Base-by-base conservation (phyloP, 1,140 invertebrate species). In the Diachasmimorpha longicaudata region DNA sequence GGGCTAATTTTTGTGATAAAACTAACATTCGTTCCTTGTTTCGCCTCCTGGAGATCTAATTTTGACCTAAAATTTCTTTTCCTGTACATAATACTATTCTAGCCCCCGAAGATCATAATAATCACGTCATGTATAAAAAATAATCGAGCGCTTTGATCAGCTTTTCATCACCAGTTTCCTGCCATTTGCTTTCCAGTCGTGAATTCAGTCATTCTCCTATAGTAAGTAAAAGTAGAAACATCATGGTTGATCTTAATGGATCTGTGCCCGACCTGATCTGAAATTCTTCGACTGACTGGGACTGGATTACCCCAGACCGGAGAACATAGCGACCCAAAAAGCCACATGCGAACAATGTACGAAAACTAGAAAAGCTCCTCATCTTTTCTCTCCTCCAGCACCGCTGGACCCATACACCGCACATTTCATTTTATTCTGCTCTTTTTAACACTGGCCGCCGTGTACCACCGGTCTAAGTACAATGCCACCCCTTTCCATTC, bases 191-290 rank as follows among this genome's bases (percentile, higher is more conserved):
- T 63, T 63, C 23, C 8, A 19, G 58, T 63, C 21, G 19, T 58
- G 52, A 10, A 19, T 63, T 63, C 58, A 25, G 10, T 23, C 19
- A 63, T 63, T 31, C 58, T 25, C 21, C 10, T 25, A 63, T 63
- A 63, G 19, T 14, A 8, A 63, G 58, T 25, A 31, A 19, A 25
- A 55, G 48, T 55, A 31, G 23, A 68, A 37, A 68, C 36, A n/a
- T 37, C 66, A 68, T 16, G n/a, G 66, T 68, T 16, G 66, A 68
- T 36, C 66, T 68, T 68, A 68, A 68, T 68, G 66, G 31, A 37
- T 39, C 36, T 37, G 36, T 68, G 19, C 66, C 66, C 23, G 25
- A 66, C 63, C 66, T 68, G 66, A 68, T 68, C 66, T 68, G 0
- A 68, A 68, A 68, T 68, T 68, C 31, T 37, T 6, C 25, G 13